Evolutionary conservation across 2,797 vertebrate species (phyloP).

Genomic region (Enteromius fasciolatus): DNA sequence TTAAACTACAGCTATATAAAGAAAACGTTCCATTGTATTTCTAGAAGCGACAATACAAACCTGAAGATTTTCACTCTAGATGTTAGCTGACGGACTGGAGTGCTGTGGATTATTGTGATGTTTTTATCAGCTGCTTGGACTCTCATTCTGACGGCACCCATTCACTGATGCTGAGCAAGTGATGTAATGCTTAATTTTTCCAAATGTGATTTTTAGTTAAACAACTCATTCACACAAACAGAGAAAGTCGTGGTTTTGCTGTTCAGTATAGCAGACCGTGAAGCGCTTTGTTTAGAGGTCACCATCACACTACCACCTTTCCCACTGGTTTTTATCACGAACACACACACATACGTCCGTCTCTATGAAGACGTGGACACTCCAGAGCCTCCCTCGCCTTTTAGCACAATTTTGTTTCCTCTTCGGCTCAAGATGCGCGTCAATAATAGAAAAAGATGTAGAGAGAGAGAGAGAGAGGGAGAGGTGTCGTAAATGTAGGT

Average conservation of each 20-base stretch:
- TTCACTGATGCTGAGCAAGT: background rate
- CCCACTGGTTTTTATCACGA: background rate
- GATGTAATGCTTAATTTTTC: background rate
- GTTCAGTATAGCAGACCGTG: background rate
- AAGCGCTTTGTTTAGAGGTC: constrained; percentile 12
- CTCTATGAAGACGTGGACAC: background rate
- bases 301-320: background rate
- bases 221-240: background rate
- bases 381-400: background rate
- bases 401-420: background rate
- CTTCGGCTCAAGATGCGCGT: background rate
- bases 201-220: background rate
- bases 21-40: too few species aligned
- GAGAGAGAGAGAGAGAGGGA: background rate
- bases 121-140: background rate
- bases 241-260: background rate
- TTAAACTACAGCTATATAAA: too few species aligned
- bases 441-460: background rate
- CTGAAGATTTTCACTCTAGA: background rate
- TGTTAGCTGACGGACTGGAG: background rate
- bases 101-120: background rate
- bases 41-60: background rate
- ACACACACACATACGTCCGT: background rate
- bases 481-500: background rate
- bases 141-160: background rate